These are phyloP conservation scores for Agrenia bidenticulata DNA, from an alignment of 2,888 invertebrate genomes.

Conservation along the genomic window DNA sequence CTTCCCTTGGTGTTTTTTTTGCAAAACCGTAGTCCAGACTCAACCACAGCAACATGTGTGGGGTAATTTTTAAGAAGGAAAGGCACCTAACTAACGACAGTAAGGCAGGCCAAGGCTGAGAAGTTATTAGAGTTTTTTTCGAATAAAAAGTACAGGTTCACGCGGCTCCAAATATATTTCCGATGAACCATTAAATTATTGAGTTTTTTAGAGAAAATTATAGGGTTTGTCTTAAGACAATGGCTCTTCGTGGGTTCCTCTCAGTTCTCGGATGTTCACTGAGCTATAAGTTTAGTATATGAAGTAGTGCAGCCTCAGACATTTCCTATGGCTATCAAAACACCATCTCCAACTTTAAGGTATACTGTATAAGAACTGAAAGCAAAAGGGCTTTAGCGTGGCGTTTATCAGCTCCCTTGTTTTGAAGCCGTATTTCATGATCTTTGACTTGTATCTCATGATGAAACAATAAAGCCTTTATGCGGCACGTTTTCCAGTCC, in stretches of 20 bases:
- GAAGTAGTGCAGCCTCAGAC: too few relatives aligned
- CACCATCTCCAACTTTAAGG: too few relatives aligned
- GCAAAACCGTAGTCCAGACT: too few relatives aligned
- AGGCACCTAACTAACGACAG: too few relatives aligned
- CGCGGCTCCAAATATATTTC: conserved; percentile 46
- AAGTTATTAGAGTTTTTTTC: not conserved
- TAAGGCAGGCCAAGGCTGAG: conserved; percentile 6
- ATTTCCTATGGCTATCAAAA: too few relatives aligned
- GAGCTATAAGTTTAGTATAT: not conserved
- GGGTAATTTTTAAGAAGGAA: too few relatives aligned
- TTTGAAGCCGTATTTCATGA: conserved; percentile 23
- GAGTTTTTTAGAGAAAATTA: conserved; percentile 53
- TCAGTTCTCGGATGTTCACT: conserved; percentile 24
- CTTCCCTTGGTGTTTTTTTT: too few relatives aligned
- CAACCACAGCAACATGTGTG: too few relatives aligned
- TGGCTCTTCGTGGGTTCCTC: conserved; percentile 52
- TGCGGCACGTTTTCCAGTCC: conserved; percentile 24
- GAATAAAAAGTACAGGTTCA: conserved; percentile 5
- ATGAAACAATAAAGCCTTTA: conserved; percentile 30
- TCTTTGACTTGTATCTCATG: conserved; percentile 30
- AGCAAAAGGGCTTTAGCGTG: too few relatives aligned
- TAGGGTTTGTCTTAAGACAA: conserved; percentile 52
- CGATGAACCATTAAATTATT: conserved; percentile 54
- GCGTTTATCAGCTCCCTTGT: not conserved
- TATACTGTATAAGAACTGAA: too few relatives aligned